Evolutionary conservation across 2,888 invertebrate genomes (phyloP).

Genomic region (Ochlodes sylvanus): DNA sequence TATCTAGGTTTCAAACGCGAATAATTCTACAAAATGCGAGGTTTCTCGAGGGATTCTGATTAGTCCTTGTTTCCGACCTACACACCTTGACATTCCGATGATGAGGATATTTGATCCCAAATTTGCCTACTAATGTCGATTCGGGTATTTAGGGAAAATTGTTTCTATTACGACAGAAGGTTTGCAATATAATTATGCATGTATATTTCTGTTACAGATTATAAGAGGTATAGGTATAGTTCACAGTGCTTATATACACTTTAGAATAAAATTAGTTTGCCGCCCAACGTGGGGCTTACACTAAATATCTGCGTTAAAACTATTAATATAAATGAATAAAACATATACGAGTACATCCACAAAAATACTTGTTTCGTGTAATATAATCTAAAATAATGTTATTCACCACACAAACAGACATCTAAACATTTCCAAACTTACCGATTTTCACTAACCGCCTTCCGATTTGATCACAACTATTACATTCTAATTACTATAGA

Average conservation of each 20-base stretch:
- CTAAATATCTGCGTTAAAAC: background rate
- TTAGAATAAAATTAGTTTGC: conserved; percentile 33
- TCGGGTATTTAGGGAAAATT: conserved; percentile 13
- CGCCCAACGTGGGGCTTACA: conserved; percentile 46
- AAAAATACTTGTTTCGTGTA: too few relatives aligned
- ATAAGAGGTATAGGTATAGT: too few relatives aligned
- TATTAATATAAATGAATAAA: too few relatives aligned
- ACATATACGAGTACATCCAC: too few relatives aligned
- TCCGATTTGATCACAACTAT: conserved; percentile 19
- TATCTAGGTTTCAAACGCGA: conserved; percentile 43
- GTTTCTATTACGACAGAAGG: background rate
- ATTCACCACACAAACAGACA: background rate
- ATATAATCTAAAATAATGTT: too few relatives aligned
- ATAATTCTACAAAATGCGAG: conserved; percentile 42
- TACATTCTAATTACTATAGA: conserved; percentile 25
- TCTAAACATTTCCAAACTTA: conserved; percentile 32
- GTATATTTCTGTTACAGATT: too few relatives aligned
- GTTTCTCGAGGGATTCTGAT: conserved; percentile 40
- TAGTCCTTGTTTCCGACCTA: conserved; percentile 28
- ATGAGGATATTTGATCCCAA: conserved; percentile 32
- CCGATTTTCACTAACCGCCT: conserved; percentile 25
- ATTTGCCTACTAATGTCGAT: conserved; percentile 28
- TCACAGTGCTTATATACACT: background rate
- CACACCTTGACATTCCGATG: conserved; percentile 33
- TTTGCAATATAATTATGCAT: background rate